Base-by-base conservation (phyloP, 2,797 vertebrate genomes). In the Labroides dimidiatus region DNA sequence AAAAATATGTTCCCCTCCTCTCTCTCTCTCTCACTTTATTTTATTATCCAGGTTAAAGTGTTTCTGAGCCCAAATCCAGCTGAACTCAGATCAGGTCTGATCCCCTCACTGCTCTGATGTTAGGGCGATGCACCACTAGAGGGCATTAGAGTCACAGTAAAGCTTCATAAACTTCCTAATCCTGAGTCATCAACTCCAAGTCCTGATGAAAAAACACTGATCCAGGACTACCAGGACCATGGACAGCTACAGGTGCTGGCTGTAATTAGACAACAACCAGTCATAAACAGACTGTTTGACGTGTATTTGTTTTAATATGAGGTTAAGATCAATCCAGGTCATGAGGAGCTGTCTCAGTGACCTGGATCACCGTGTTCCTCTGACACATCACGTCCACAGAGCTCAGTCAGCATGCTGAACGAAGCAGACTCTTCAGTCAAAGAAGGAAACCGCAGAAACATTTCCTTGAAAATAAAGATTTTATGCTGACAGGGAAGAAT, bases 121-220 rank as follows among this genome's bases (percentile, higher is more conserved):
- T 2, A 8, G 8, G 5, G 8, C 1, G 15, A 16, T n/a, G 3
- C 6, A 15, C 77, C 87, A 76, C 64, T 0, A 72, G 86, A 68
- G 66, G 75, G 84, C 75, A 78, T 66, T 59, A 66, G 24, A n/a
- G 64, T 61, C 61, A 49, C 36, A 69, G 1, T 2, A 36, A 58
- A 10, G 10, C 4, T 36, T 53, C 5, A 37, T 4, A 43, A 14
- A 1, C 16, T 13, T 0, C 23, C 6, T 6, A 7, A 27, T n/a
- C 6, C 10, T 23, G 43, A 61, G 10, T 21, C 17, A 14, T 14
- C 0, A 11, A 19, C n/a, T 1, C 11, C 11, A 4, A 15, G 5
- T 44, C 16, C 5, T 33, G 24, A 36, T n/a, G 44, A 10, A 10
- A 41, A 17, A 33, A 41, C 13, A 4, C 19, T 12, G 21, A 4